Evolutionary conservation across 2,888 invertebrate genomes (phyloP), one percentile per base, ranked within the genome.

Genomic region (Peribatodes rhomboidaria): DNA sequence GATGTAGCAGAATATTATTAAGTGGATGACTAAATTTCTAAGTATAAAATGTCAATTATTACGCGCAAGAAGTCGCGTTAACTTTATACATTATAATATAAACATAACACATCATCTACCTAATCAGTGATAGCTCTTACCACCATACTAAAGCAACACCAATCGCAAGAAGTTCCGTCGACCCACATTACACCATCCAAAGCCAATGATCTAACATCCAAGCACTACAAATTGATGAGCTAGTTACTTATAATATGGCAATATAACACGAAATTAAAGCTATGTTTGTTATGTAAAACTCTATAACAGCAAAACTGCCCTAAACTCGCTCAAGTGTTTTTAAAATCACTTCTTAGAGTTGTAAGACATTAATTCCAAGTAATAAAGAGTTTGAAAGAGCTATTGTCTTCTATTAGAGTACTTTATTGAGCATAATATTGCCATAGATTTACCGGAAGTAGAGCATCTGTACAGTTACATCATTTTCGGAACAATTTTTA

Each of bases 371-470:
- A 52, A 54, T 64, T 49, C 9, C 3, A 39, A 33, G 41, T 41
- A 54, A 58, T 64, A 58, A 64, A 47, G 7, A 20, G 39, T 41
- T 27, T 4, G n/a, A n/a, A n/a, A n/a, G n/a, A n/a, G n/a, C n/a
- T 52, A 58, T 54, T 41, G 33, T 58, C 10, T 50, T 44, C 9
- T 37, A 46, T 61, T 57, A 52, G 10, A 14, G 53, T 27, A 57
- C 39, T 64, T 58, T 64, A 64, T 58, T 16, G 57, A 57, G 37
- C 62, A 58, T 56, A 50, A 20, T 35, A 42, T n/a, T 54, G 46
- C 20, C 18, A 14, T 4, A 33, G 10, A 41, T 10, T 18, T 33
- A 42, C 39, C 55, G 62, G 56, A 57, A 46, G 62, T 62, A 46
- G 55, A 50, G 35, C 27, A 44, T 14, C 11, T 8, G 31, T 18